Conservation (phyloP, 2,888 invertebrate genomes). For the Drosophila villosipedis region DNA sequence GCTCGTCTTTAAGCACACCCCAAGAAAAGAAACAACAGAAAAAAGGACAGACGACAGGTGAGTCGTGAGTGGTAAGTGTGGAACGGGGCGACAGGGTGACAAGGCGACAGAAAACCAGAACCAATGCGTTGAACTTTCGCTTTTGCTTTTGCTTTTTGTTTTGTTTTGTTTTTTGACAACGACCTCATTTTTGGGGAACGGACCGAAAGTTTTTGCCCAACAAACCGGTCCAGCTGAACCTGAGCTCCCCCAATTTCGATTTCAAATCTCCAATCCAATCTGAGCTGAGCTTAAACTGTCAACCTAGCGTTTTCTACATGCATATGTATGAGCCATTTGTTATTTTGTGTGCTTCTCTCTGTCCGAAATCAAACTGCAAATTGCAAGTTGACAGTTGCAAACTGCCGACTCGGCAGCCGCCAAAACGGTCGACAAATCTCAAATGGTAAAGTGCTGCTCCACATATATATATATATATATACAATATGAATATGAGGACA, state of each 20-base stretch:
- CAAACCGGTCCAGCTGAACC: conserved; percentile 48
- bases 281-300: conserved; percentile 20
- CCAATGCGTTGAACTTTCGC: conserved; percentile 50
- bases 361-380: conserved; percentile 42
- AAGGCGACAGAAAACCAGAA: conserved; percentile 16
- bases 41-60: conserved; percentile 17
- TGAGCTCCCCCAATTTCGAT: conserved; percentile 1
- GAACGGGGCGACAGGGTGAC: neutral
- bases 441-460: conserved; percentile 7
- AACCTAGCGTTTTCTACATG: conserved; percentile 19
- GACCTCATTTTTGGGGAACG: conserved; percentile 59
- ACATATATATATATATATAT: neutral
- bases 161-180: conserved; percentile 33
- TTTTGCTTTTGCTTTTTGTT: conserved; percentile 48
- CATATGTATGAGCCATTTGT: neutral
- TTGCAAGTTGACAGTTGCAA: conserved; percentile 30
- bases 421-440: neutral
- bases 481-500: neutral
- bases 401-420: conserved; percentile 21
- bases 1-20: conserved; percentile 38
- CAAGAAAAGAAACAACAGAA: neutral
- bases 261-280: neutral
- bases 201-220: conserved; percentile 56
- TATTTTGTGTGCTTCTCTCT: conserved; percentile 6
- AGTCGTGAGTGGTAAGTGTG: conserved; percentile 2